Conservation (phyloP, 2,888 invertebrate genomes). For the Heterodera filipjevi region DNA sequence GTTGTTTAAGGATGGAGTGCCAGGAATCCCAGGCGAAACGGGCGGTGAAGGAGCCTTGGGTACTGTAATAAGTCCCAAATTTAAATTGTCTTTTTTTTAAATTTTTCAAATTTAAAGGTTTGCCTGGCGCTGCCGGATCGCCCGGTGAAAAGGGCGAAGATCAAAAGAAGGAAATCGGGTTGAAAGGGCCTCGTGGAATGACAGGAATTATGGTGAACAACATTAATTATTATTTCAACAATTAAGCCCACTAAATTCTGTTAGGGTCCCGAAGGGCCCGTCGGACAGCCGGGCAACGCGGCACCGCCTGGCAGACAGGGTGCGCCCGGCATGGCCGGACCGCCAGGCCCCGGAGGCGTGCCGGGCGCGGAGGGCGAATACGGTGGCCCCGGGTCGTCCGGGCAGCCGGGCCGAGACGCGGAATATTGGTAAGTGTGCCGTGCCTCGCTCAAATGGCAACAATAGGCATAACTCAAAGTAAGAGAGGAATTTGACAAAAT, state of each 20-base stretch:
- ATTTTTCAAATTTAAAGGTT: not conserved
- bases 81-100: not conserved
- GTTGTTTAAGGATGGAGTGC: slow-evolving; percentile 25
- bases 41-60: not conserved
- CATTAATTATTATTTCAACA: not conserved
- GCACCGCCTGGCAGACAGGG: slow-evolving; percentile 27
- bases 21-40: slow-evolving; percentile 26
- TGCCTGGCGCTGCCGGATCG: slow-evolving; percentile 26
- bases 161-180: slow-evolving; percentile 56
- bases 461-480: not conserved
- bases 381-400: slow-evolving; percentile 33
- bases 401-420: slow-evolving; percentile 44
- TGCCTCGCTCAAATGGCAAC: no score
- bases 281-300: slow-evolving; percentile 10
- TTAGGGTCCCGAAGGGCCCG: not conserved
- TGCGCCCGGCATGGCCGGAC: slow-evolving; percentile 38
- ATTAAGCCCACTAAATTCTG: not conserved
- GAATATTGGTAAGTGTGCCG: slow-evolving; percentile 34
- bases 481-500: no score
- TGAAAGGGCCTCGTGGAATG: slow-evolving; percentile 49
- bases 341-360: slow-evolving; percentile 42
- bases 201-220: slow-evolving; percentile 22
- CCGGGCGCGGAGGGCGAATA: slow-evolving; percentile 34
- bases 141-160: slow-evolving; percentile 55
- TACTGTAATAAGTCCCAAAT: not conserved